phyloP scores from a whole-genome alignment of 2,797 vertebrate species.

The Intellagama lesueurii region DNA sequence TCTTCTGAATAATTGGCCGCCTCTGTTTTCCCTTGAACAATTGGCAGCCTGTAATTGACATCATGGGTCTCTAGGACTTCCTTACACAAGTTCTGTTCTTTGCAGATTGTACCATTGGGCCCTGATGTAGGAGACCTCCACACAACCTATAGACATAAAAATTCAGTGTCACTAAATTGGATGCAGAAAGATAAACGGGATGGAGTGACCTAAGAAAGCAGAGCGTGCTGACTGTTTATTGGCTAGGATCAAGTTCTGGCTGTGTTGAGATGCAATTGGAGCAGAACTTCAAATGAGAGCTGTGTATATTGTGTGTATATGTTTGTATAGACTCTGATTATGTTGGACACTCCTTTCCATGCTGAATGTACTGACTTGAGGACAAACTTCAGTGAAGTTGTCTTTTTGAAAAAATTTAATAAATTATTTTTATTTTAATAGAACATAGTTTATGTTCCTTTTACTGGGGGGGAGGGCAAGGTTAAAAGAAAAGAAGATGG shows the following conservation, averaged over 20 bases:
- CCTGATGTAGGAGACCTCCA: slow-evolving; percentile 34
- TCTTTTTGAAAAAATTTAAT: slow-evolving; percentile 75
- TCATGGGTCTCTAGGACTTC: slow-evolving; percentile 25
- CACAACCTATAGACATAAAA: slow-evolving; percentile 20
- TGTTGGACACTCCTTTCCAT: slow-evolving; percentile 53
- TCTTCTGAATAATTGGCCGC: slow-evolving; percentile 57
- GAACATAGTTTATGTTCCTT: neutral
- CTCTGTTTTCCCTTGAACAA: slow-evolving; percentile 48
- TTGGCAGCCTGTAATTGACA: slow-evolving; percentile 16
- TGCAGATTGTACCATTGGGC: slow-evolving; percentile 49
- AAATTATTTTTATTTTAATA: slow-evolving; percentile 79
- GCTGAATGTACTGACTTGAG: slow-evolving; percentile 66
- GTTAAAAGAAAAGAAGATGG: too few relatives aligned
- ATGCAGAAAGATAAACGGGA: slow-evolving; percentile 24
- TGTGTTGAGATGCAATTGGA: neutral
- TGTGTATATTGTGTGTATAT: slow-evolving; percentile 51
- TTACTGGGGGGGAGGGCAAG: fast-evolving
- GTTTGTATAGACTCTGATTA: slow-evolving; percentile 35
- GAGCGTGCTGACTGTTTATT: slow-evolving; percentile 46
- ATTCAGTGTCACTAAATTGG: slow-evolving; percentile 18
- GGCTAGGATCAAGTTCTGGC: slow-evolving; percentile 38
- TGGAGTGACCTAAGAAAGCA: slow-evolving; percentile 17
- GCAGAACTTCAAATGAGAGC: slow-evolving; percentile 26
- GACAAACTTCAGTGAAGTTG: slow-evolving; percentile 76
- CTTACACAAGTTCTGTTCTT: slow-evolving; percentile 47